A percentile compares a stretch with the other conserved stretches of the same genome.
Evolutionary conservation across 2,797 vertebrate species (phyloP).

Genomic region (Bradypodion ventrale): DNA sequence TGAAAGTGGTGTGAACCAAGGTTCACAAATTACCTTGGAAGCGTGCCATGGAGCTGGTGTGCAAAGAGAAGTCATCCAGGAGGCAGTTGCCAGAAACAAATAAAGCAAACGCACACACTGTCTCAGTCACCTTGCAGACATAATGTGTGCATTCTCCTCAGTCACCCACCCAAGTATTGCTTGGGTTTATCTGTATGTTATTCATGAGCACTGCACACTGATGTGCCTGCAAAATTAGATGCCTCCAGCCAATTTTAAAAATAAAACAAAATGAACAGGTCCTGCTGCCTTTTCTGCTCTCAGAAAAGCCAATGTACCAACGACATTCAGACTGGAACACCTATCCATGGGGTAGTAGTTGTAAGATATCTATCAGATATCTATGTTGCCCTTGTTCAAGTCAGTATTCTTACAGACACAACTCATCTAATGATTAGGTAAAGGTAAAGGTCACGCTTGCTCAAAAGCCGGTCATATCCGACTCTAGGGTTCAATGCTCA

Average conservation of each 20-base stretch:
- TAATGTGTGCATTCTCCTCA: slow-evolving; percentile 39
- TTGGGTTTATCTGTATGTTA: slow-evolving; percentile 71
- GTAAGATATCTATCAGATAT: slow-evolving; percentile 61
- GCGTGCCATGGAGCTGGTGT: slow-evolving; percentile 63
- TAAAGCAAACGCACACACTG: background rate
- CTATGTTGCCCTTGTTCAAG: slow-evolving; percentile 51
- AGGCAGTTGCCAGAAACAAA: slow-evolving; percentile 50
- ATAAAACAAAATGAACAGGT: slow-evolving; percentile 51
- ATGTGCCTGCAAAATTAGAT: slow-evolving; percentile 77
- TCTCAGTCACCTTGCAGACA: slow-evolving; percentile 52
- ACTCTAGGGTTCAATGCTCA: too few relatives aligned
- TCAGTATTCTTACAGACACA: slow-evolving; percentile 62
- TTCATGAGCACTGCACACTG: slow-evolving; percentile 61
- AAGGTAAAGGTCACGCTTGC: too few relatives aligned
- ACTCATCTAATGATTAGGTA: slow-evolving; percentile 50
- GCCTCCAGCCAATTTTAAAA: slow-evolving; percentile 74
- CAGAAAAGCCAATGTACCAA: slow-evolving; percentile 83
- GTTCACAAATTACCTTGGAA: slow-evolving; percentile 75
- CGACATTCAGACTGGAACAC: slow-evolving; percentile 80
- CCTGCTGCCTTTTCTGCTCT: slow-evolving; percentile 70
- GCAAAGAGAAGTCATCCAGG: slow-evolving; percentile 62
- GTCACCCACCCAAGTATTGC: slow-evolving; percentile 52
- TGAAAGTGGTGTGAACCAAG: slow-evolving; percentile 75
- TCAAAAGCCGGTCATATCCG: too few relatives aligned
- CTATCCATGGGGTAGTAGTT: slow-evolving; percentile 64